Conservation (phyloP, 2,888 invertebrate species). For the Platynereis dumerilii region DNA sequence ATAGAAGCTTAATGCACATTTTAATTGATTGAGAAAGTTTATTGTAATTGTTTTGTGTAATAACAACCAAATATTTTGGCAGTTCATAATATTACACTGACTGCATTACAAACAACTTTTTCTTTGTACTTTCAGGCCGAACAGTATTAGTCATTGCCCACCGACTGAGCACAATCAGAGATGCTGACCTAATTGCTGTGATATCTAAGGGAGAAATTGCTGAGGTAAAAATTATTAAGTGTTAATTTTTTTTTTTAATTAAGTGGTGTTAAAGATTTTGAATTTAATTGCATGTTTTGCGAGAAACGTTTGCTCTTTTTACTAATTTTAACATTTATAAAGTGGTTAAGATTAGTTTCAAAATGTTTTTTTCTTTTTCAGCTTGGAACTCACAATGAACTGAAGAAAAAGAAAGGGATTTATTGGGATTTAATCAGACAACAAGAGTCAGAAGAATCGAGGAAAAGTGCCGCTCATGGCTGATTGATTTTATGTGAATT, state of each 20-base stretch:
- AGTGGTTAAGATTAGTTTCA: no score
- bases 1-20: neutral
- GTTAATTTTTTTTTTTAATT: neutral
- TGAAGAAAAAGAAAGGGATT: constrained; percentile 79
- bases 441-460: constrained; percentile 51
- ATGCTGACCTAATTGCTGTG: constrained; percentile 91
- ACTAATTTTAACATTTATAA: no score
- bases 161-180: constrained; percentile 86
- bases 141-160: constrained; percentile 97
- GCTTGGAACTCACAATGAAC: constrained; percentile 83
- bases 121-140: constrained; percentile 66
- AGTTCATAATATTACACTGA: no score
- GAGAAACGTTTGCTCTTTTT: no score
- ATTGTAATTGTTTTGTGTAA: no score
- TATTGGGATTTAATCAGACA: constrained; percentile 78
- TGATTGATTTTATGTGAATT: no score
- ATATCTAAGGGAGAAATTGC: constrained; percentile 75
- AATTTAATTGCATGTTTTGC: no score
- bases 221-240: constrained; percentile 46
- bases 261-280: neutral
- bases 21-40: neutral
- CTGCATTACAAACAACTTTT: no score
- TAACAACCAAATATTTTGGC: no score
- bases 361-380: no score
- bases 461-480: neutral